Evolutionary conservation across 2,797 vertebrate species (phyloP), one percentile per base, ranked within the genome.

Genomic region (Ceryle rudis): DNA sequence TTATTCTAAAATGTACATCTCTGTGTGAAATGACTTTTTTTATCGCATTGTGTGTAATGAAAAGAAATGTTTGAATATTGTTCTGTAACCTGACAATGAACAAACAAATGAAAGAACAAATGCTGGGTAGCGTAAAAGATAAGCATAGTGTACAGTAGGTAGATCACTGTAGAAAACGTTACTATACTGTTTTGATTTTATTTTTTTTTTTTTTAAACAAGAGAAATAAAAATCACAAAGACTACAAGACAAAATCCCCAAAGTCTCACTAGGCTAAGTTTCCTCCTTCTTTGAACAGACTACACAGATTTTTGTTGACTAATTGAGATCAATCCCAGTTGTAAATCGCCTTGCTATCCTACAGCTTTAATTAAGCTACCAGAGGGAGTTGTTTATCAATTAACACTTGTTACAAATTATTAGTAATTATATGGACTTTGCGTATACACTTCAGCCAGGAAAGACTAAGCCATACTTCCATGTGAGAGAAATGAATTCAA

Each of bases 401-500:
- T 98, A 98, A 98, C 98, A 98, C 97, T 98, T 98, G 98, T 98
- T 98, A 98, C 98, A 98, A 98, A 98, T 98, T 98, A 98, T 98
- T 98, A 98, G 98, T 98, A 98, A 98, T 98, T 98, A 98, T 98
- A 98, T 97, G 97, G 97, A 98, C 98, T 98, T 98, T 94, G 94
- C 18, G 3, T 97, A 96, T 97, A 97, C 93, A 94, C 94, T 66
- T 94, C 95, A 97, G 96, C 82, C 95, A 96, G 89, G 90, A 95
- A 94, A 97, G 80, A 96, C 95, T 81, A 96, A 97, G 92, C 90
- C 80, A 73, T 55, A 73, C 61, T 90, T 97, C 72, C 95, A 57
- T 51, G 88, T 70, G 82, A 97, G 73, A 90, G 42, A 94, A 95
- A 90, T 90, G 69, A 92, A 94, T 47, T 95, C 86, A 93, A 77